Base-by-base conservation (phyloP, 2,797 vertebrate species). In the Poecilia picta region DNA sequence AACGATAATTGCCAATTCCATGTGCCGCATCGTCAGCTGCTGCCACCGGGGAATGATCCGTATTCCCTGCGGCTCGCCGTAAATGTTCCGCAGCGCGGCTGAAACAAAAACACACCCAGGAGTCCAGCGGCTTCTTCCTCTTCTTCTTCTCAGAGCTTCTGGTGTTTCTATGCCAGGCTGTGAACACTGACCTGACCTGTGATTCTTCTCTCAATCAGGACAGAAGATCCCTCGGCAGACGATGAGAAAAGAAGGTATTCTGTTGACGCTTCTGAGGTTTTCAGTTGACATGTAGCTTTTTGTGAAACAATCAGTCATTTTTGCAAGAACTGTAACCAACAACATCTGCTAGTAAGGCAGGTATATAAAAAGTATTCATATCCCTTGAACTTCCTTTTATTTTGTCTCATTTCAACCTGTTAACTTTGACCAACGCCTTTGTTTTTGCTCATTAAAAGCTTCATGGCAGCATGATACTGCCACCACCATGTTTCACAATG, bases 201-300 rank as follows among this genome's bases (percentile, higher is more conserved):
- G 83, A 23, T 77, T 92, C 57, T 90, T 94, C 72, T 93, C 87
- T 85, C 90, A 73, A 95, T 94, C 91, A 98, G 98, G 95, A 94
- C 96, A 95, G 97, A 98, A 94, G 98, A 98, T 81, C 95, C 95
- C 0, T 86, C 93, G 36, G 96, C 94, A 83, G 98, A 98, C 81
- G 98, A 98, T 88, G 98, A 98, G 93, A 98, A 98, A 95, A 96
- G 96, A 93, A 96, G 97, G 98, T 98, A 82, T 91, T 64, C 71
- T 18, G 2, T 16, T 31, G 2, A 41, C 70, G 8, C n/a, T 41
- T 72, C 46, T 31, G 2, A 53, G 4, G 16, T 28, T 74, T 77
- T 45, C 4, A 5, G 0, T 13, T 47, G 41, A 12, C 43, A 36
- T 20, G 64, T 53, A 1, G 0, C 16, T 28, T 33, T n/a, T 28